Base-by-base conservation (phyloP, 2,113 vertebrate species). In the Pelobates fuscus region DNA sequence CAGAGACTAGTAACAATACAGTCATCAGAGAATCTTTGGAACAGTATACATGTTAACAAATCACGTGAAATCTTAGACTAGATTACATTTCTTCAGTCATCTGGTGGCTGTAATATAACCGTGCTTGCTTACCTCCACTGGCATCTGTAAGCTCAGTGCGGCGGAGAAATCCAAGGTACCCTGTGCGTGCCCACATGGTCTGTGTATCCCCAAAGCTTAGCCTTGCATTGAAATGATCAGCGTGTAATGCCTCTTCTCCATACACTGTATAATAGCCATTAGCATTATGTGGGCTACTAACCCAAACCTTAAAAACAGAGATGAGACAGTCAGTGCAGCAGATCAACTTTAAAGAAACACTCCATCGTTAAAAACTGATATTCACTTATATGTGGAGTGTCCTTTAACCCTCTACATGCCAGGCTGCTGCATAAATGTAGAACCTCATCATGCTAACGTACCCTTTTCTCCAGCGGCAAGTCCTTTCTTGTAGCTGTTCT, bases 191-290 rank as follows among this genome's bases (percentile, higher is more conserved):
- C 96, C 96, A 98, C 1, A 95, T 7, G 0, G 94, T 98, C 80
- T 95, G 94, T 0, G 95, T 98, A 85, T 98, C 96, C 8, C 96
- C 96, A 0, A 98, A 98, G 76, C 96, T 98, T 54, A 98, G 89
- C 70, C 84, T 92, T 59, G 96, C 96, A 65, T 89, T 95, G 68
- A 98, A 98, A 87, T 98, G 96, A 82, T 98, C 96, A 0, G 95
- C 93, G 0, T 98, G 96, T 78, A 98, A 89, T 0, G 93, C 92
- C 82, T 98, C 96, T 71, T 98, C 96, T 0, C 96, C 96, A 0
- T 96, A 95, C 55, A 97, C 94, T 0, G 95, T 98, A 87, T 97
- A 96, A 87, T 98, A 98, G 23, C 96, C 96, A 0, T 93, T 92
- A 21, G 96, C 95, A 0, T 97, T 98, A 86, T 98, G 96, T 0